Base-by-base conservation (phyloP, 2,113 vertebrate species). In the Ranitomeya variabilis region DNA sequence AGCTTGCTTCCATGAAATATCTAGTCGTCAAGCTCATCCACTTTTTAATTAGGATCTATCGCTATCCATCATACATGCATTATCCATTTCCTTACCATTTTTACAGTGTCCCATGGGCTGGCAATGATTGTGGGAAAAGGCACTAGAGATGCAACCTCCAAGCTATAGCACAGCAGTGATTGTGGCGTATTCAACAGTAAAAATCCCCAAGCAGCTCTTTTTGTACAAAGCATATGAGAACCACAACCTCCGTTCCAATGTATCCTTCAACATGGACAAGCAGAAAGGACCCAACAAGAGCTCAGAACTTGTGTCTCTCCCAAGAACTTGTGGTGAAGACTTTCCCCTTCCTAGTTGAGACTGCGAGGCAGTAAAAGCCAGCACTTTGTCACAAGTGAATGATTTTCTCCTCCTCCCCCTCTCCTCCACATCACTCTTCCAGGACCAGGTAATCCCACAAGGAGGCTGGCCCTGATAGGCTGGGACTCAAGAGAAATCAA, bases 371-470 rank as follows among this genome's bases (percentile, higher is more conserved):
- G 69, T 80, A 54, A 88, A 69, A 64, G 8, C 26, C 83, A 90
- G 21, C 37, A 71, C 87, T 71, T 76, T 86, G 77, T 90, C 89
- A 60, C 84, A 19, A 89, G 55, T 67, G 86, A 87, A 13, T 86
- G 87, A 51, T 89, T 86, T 52, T 88, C 76, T 23, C 89, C 11
- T 86, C 4, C 13, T 73, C 31, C 12, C 74, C 83, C 83, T 83
- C 88, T 79, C 78, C 54, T 62, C 59, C 78, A 71, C 87, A 88
- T 88, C 87, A 18, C 4, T 64, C 83, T 90, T 90, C 57, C 60
- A 89, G 87, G 90, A 55, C 91, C 93, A 93, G 93, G 93, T 93
- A 92, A 92, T 92, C 93, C 91, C 90, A 52, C 88, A 83, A 78
- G 88, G 90, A 80, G 85, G 90, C 90, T 37, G 13, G 0, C 67